Evolutionary conservation across 2,113 vertebrate species (phyloP).

Genomic region (Heterotilapia buettikoferi): DNA sequence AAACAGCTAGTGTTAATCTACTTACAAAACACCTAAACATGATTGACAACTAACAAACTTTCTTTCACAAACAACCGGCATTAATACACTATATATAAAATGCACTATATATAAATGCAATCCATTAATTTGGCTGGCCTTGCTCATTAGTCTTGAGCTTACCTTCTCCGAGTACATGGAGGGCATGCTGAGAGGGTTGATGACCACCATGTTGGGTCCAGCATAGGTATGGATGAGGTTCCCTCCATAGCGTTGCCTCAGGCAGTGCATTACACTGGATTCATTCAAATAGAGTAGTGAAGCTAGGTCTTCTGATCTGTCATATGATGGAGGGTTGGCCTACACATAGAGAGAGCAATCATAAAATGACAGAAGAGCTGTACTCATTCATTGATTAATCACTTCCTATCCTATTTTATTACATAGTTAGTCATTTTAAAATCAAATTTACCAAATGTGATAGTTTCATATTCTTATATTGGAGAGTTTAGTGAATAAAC

Average conservation of each 20-base stretch:
- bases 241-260: conserved; percentile 90
- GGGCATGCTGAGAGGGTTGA: conserved; percentile 90
- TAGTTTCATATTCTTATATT: background rate
- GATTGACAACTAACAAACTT: background rate
- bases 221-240: conserved; percentile 90
- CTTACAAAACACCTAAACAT: background rate
- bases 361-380: background rate
- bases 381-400: background rate
- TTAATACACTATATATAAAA: background rate
- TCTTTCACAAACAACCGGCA: background rate
- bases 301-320: conserved; percentile 88
- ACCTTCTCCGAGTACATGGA: conserved; percentile 99
- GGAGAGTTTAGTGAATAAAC: background rate
- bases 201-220: conserved; percentile 84
- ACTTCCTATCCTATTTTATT: background rate
- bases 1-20: background rate
- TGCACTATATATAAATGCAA: background rate
- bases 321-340: conserved; percentile 89
- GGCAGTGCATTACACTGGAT: conserved; percentile 87
- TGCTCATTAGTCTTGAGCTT: background rate
- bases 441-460: background rate
- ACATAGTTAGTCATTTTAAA: rapidly evolving
- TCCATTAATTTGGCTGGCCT: background rate
- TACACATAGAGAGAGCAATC: conserved; percentile 21
- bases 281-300: conserved; percentile 93